phyloP scores from a whole-genome alignment of 2,113 vertebrate species.

The Meles meles region DNA sequence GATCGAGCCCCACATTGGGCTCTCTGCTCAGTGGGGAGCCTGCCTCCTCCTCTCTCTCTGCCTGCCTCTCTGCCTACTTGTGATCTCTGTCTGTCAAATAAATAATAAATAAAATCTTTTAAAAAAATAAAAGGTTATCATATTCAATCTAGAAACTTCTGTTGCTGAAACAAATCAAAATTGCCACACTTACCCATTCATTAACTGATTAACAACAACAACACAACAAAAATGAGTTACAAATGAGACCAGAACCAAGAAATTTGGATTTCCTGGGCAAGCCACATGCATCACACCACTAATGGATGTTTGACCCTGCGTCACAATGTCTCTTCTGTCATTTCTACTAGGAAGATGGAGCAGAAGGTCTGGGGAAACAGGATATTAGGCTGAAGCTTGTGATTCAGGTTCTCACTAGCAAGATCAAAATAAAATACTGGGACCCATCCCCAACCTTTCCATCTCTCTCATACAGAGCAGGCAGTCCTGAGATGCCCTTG shows the following conservation, averaged over 20 bases:
- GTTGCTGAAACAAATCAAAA: background rate
- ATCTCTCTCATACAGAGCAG: constrained; percentile 21
- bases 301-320: background rate
- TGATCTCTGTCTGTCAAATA: too few species aligned
- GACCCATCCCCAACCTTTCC: background rate
- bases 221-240: background rate
- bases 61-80: too few species aligned
- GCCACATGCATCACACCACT: background rate
- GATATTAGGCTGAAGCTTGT: background rate
- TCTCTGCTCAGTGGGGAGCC: too few species aligned
- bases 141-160: background rate
- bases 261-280: background rate
- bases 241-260: background rate
- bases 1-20: too few species aligned
- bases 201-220: background rate
- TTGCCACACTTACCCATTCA: background rate
- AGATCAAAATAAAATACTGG: constrained; percentile 1
- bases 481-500: constrained; percentile 49
- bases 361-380: background rate
- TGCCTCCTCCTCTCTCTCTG: too few species aligned
- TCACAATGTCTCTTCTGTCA: background rate
- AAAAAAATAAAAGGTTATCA: background rate
- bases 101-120: too few species aligned
- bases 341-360: background rate
- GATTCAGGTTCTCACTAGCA: background rate